These are phyloP conservation scores for Hepsetus odoe DNA, from an alignment of 2,113 vertebrate genomes.

Conservation along the genomic window DNA sequence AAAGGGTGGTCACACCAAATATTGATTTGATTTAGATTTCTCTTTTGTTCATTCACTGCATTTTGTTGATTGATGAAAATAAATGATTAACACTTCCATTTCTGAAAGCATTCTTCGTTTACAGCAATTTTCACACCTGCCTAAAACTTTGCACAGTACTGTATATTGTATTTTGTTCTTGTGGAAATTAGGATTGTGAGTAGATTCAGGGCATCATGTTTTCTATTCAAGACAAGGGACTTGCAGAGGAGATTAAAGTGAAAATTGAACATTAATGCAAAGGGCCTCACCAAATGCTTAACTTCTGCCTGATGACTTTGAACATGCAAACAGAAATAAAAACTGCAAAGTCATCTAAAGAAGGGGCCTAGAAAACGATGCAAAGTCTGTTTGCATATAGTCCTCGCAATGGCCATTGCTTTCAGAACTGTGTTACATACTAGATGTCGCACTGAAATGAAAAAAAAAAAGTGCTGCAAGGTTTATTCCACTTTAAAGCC, in stretches of 20 bases:
- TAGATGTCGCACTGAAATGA: background rate
- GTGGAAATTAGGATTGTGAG: no score
- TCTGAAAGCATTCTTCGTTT: no score
- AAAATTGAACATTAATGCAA: background rate
- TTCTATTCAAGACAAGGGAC: no score
- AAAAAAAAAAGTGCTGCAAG: background rate
- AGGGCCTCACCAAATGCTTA: background rate
- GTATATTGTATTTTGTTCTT: no score
- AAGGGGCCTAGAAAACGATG: conserved; percentile 12
- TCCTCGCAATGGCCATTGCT: background rate
- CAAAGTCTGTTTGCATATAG: background rate
- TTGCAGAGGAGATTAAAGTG: background rate
- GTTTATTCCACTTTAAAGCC: background rate
- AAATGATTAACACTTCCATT: no score
- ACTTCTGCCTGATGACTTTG: background rate
- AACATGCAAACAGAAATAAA: conserved; percentile 24
- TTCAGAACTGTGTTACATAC: background rate
- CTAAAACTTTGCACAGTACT: no score
- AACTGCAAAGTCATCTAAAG: conserved; percentile 53
- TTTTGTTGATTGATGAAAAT: no score
- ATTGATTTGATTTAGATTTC: no score
- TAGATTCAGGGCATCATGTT: no score
- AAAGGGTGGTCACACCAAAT: no score
- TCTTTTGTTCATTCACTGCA: no score
- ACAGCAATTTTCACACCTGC: no score